phyloP scores from a whole-genome alignment of 2,113 vertebrate species.

The Ciconia stormi region DNA sequence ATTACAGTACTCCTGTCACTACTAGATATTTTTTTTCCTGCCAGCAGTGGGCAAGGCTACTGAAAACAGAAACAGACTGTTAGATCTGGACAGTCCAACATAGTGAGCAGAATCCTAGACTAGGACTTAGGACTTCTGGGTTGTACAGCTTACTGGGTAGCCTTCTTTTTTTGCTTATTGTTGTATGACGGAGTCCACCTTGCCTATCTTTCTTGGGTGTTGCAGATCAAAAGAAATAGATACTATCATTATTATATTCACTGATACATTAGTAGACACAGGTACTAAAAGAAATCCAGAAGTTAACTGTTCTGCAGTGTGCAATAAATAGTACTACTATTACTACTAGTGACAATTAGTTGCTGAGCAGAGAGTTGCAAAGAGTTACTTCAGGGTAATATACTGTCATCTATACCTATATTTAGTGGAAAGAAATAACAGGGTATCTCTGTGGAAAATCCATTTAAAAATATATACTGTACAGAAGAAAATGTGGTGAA shows the following conservation, averaged over 20 bases:
- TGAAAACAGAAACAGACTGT: not conserved
- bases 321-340: not conserved
- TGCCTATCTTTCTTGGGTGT: not conserved
- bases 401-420: not conserved
- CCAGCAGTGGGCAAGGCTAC: not conserved
- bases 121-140: not conserved
- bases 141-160: not conserved
- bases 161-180: not conserved
- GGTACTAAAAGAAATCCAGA: not conserved
- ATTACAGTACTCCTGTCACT: not conserved
- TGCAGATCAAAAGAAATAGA: not conserved
- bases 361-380: not conserved
- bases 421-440: not conserved
- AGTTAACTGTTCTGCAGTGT: not conserved
- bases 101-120: not conserved
- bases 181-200: not conserved
- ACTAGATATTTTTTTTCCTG: not conserved
- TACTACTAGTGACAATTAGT: not conserved
- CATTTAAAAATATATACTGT: conserved; percentile 11
- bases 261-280: not conserved
- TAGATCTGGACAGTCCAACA: not conserved
- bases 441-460: not conserved
- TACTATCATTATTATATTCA: not conserved
- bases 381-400: not conserved
- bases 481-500: not conserved